phyloP scores from a whole-genome alignment of 2,888 invertebrate species.

The Euplagia quadripunctaria region DNA sequence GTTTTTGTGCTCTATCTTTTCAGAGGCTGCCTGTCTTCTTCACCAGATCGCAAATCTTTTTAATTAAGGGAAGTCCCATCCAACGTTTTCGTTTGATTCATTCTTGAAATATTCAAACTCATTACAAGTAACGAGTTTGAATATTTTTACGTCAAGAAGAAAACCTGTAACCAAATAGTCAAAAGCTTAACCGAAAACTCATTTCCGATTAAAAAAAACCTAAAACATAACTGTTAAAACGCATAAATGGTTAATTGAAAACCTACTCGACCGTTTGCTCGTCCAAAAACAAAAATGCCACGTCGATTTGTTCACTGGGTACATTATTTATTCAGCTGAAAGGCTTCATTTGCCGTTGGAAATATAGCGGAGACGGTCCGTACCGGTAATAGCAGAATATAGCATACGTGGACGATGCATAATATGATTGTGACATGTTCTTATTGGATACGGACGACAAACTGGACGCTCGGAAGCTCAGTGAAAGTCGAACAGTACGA shows the following conservation, averaged over 20 bases:
- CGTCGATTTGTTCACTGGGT: conserved; percentile 32
- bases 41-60: too few species aligned
- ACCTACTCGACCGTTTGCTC: conserved; percentile 29
- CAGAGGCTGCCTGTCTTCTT: too few species aligned
- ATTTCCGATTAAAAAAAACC: background rate
- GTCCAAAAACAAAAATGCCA: conserved; percentile 33
- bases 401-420: conserved; percentile 49
- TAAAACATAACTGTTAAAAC: conserved; percentile 10
- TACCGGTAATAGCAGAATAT: conserved; percentile 53
- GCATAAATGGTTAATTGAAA: conserved; percentile 33
- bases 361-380: conserved; percentile 57
- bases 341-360: conserved; percentile 71
- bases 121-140: too few species aligned
- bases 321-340: conserved; percentile 69
- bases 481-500: conserved; percentile 41
- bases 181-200: background rate
- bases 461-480: conserved; percentile 54
- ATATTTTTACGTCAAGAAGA: background rate
- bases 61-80: background rate
- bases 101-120: too few species aligned
- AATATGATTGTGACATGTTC: conserved; percentile 56
- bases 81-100: background rate
- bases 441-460: conserved; percentile 61
- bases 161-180: background rate
- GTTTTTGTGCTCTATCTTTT: too few species aligned